Conservation (phyloP, 2,113 vertebrate genomes). For the Plestiodon gilberti region DNA sequence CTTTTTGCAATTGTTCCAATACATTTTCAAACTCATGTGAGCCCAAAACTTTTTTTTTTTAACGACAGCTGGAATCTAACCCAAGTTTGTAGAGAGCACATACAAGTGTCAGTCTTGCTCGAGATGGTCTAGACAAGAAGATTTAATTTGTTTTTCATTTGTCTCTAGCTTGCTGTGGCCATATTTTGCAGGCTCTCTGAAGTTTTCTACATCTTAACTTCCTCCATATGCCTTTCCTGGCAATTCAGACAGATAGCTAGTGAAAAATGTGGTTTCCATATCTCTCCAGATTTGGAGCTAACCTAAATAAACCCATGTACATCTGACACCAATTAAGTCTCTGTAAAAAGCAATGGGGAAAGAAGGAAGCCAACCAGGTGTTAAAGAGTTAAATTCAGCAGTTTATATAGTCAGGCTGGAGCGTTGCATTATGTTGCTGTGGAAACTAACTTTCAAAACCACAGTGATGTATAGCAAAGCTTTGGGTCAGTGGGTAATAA, state of each 20-base stretch:
- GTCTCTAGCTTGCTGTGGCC: neutral
- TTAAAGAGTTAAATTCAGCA: conserved; percentile 73
- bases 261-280: neutral
- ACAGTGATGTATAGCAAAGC: conserved; percentile 74
- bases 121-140: conserved; percentile 17
- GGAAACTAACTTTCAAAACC: conserved; percentile 80
- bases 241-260: neutral
- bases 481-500: conserved; percentile 83
- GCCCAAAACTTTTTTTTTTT: neutral
- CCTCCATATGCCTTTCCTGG: conserved; percentile 25
- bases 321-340: neutral
- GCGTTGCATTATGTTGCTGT: conserved; percentile 77
- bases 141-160: conserved; percentile 22
- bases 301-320: neutral
- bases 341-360: neutral
- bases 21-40: neutral
- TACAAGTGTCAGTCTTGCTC: neutral
- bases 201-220: conserved; percentile 14
- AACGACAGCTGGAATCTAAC: neutral
- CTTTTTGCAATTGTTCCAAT: neutral
- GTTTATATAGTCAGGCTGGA: conserved; percentile 32
- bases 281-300: neutral
- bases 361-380: neutral
- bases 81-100: neutral
- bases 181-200: neutral